These are phyloP conservation scores for Sphaeridia pumilis DNA, from an alignment of 2,888 invertebrate species.

Conservation along the genomic window DNA sequence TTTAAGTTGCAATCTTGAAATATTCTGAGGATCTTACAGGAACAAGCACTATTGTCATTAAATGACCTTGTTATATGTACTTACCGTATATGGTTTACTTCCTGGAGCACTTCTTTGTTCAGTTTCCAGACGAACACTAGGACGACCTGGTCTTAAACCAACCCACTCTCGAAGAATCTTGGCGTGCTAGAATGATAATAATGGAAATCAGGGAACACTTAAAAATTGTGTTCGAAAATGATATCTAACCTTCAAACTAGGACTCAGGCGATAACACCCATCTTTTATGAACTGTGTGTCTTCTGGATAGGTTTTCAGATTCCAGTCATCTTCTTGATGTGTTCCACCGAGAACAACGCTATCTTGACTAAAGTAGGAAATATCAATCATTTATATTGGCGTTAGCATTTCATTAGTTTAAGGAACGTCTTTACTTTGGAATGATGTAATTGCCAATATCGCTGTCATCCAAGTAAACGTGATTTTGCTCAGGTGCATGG, in stretches of 20 bases:
- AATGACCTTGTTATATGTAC: too few relatives aligned
- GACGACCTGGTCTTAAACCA: slow-evolving; percentile 61
- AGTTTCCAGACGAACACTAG: slow-evolving; percentile 22
- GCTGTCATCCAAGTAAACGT: slow-evolving; percentile 49
- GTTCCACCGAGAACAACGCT: slow-evolving; percentile 64
- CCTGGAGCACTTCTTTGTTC: background rate
- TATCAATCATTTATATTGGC: background rate
- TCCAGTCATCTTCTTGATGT: slow-evolving; percentile 54
- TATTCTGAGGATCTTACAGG: too few relatives aligned
- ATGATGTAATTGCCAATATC: slow-evolving; percentile 57
- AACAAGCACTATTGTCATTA: too few relatives aligned
- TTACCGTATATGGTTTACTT: background rate
- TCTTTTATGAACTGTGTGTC: slow-evolving; percentile 53
- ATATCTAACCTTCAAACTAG: slow-evolving; percentile 53
- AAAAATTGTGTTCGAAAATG: background rate
- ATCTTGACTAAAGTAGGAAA: slow-evolving; percentile 44
- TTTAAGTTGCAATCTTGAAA: too few relatives aligned
- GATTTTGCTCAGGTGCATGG: slow-evolving; percentile 55
- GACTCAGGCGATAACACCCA: slow-evolving; percentile 47
- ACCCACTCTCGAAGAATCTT: slow-evolving; percentile 51
- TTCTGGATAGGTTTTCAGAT: slow-evolving; percentile 42
- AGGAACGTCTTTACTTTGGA: slow-evolving; percentile 53
- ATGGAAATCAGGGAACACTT: background rate
- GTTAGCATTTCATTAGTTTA: background rate
- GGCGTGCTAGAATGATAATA: slow-evolving; percentile 42